phyloP scores from a whole-genome alignment of 2,888 invertebrate species.

The Pachliopta kotzebuea region DNA sequence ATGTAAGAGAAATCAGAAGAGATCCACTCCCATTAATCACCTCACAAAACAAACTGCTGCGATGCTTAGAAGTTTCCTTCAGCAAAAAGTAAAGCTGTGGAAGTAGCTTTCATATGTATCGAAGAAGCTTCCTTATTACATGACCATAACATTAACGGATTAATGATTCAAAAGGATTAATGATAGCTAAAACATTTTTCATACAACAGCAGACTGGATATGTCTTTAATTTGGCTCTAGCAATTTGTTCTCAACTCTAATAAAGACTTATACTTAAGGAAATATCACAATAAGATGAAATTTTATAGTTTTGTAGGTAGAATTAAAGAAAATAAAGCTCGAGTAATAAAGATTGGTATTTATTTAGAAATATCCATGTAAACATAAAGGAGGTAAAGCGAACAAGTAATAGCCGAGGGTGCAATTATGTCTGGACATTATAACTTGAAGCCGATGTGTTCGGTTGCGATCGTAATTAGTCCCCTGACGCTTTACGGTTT shows the following conservation, averaged over 20 bases:
- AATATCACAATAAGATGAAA: too few species aligned
- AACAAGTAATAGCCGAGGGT: slow-evolving; percentile 12
- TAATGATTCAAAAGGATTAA: background rate
- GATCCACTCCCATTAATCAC: slow-evolving; percentile 11
- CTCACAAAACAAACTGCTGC: slow-evolving; percentile 5
- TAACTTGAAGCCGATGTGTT: slow-evolving; percentile 8
- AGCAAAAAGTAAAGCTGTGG: slow-evolving; percentile 2
- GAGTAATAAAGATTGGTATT: too few species aligned
- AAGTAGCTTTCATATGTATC: background rate
- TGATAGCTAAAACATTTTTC: background rate
- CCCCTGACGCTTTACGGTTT: slow-evolving; percentile 5
- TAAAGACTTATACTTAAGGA: background rate
- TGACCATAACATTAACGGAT: slow-evolving; percentile 5
- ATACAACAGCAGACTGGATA: background rate
- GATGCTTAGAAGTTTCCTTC: slow-evolving; percentile 13
- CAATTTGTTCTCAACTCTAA: too few species aligned
- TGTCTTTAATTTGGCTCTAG: background rate
- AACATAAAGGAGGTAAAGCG: background rate
- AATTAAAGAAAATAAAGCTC: too few species aligned
- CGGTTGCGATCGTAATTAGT: slow-evolving; percentile 10
- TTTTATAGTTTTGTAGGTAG: too few species aligned
- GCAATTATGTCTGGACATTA: slow-evolving; percentile 13
- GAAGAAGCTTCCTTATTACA: slow-evolving; percentile 10
- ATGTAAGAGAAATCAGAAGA: slow-evolving; percentile 4
- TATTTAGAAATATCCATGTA: too few species aligned